These are phyloP conservation scores for Nomia melanderi DNA, from an alignment of 1,140 invertebrate species.

Conservation along the genomic window DNA sequence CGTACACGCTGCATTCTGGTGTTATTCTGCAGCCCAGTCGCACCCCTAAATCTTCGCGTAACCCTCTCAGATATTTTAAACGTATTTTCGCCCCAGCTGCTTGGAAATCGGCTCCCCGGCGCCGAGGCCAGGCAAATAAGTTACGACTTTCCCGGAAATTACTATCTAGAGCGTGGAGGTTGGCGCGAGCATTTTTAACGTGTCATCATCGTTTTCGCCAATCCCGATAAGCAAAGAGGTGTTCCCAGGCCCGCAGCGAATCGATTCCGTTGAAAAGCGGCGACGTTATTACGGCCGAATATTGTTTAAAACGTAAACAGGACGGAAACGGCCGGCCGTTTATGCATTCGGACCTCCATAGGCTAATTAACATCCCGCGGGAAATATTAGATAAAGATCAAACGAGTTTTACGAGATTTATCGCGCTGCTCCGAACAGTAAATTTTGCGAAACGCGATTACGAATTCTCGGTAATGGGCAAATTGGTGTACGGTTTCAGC, in stretches of 20 bases:
- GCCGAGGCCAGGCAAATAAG: slow-evolving; percentile 14
- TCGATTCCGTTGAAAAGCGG: slow-evolving; percentile 27
- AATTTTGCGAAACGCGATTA: too few species aligned
- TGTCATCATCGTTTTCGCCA: slow-evolving; percentile 33
- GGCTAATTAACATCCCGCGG: not conserved
- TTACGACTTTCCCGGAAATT: slow-evolving; percentile 33
- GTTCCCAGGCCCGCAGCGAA: not conserved
- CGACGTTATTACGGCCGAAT: slow-evolving; percentile 29
- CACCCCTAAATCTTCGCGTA: not conserved
- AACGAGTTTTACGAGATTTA: not conserved
- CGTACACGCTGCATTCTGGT: not conserved
- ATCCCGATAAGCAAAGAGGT: slow-evolving; percentile 24
- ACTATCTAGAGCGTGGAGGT: slow-evolving; percentile 15
- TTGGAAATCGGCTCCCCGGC: not conserved
- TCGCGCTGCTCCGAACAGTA: too few species aligned
- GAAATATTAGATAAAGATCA: not conserved
- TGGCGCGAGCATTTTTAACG: slow-evolving; percentile 27
- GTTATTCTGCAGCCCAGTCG: not conserved
- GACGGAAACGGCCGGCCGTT: not conserved
- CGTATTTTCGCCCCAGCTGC: not conserved
- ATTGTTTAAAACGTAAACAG: slow-evolving; percentile 35
- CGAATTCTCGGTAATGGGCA: too few species aligned
- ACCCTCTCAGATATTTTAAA: not conserved
- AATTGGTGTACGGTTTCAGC: too few species aligned
- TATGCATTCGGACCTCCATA: not conserved